These are phyloP conservation scores for Oscheius sp. DNA, from an alignment of 1,140 invertebrate genomes.

Conservation along the genomic window DNA sequence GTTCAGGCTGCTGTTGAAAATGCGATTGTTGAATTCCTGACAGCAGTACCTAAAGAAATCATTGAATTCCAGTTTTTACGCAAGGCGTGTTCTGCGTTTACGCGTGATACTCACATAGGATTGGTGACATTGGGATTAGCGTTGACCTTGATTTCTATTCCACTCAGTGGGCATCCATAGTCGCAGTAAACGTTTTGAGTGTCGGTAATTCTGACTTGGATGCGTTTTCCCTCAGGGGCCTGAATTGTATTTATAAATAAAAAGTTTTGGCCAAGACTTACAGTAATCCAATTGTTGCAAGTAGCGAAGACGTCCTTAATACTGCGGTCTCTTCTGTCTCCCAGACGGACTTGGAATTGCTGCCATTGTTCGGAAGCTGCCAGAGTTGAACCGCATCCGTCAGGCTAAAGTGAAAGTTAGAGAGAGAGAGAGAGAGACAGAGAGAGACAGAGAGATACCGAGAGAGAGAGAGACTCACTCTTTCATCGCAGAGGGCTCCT, in stretches of 20 bases:
- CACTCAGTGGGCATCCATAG: neutral
- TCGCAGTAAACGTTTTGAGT: neutral
- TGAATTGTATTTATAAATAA: neutral
- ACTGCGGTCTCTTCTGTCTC: neutral
- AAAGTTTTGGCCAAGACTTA: neutral
- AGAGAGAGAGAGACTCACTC: too few relatives aligned
- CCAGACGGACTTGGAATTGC: neutral
- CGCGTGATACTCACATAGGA: too few relatives aligned
- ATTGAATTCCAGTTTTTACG: neutral
- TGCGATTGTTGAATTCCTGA: neutral
- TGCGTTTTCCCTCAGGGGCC: conserved; percentile 3
- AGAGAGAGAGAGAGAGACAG: neutral
- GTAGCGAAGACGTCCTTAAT: neutral
- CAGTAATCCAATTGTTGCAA: conserved; percentile 25
- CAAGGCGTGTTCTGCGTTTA: too few relatives aligned
- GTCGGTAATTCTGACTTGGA: neutral
- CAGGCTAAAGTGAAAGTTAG: neutral
- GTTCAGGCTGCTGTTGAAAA: conserved; percentile 4
- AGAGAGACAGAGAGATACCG: too few relatives aligned
- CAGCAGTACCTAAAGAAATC: neutral
- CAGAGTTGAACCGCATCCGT: conserved; percentile 20
- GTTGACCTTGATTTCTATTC: neutral
- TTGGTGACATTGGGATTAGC: neutral
- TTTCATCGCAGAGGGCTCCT: conserved; percentile 13
- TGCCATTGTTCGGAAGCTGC: conserved; percentile 13